phyloP scores from a whole-genome alignment of 1,140 invertebrate species.

The Eupeodes corollae region DNA sequence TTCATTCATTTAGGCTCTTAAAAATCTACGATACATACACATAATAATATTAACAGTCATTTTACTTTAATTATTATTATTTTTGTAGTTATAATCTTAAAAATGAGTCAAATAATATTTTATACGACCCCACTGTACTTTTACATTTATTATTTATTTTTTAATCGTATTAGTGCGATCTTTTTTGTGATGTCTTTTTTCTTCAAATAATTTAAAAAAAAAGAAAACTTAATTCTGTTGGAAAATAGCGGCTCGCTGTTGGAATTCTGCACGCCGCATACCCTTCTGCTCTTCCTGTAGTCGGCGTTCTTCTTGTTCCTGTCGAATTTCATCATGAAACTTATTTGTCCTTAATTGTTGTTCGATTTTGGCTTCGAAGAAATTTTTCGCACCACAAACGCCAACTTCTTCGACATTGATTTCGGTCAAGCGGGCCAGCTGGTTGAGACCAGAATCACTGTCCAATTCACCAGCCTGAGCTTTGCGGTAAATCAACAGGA shows the following conservation, averaged over 20 bases:
- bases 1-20: too few relatives aligned
- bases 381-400: slow-evolving; percentile 77
- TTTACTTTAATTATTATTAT: too few relatives aligned
- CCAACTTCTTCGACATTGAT: slow-evolving; percentile 82
- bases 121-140: too few relatives aligned
- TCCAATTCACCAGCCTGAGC: slow-evolving; percentile 73
- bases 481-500: slow-evolving; percentile 76
- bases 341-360: slow-evolving; percentile 66
- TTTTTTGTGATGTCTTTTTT: too few relatives aligned
- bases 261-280: slow-evolving; percentile 60
- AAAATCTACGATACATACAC: too few relatives aligned
- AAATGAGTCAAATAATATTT: too few relatives aligned
- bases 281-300: slow-evolving; percentile 68
- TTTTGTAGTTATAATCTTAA: too few relatives aligned
- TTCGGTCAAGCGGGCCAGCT: slow-evolving; percentile 72
- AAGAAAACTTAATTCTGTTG: slow-evolving; percentile 29
- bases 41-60: too few relatives aligned
- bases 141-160: too few relatives aligned
- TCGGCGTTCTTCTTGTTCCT: slow-evolving; percentile 74
- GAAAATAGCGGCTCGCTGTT: slow-evolving; percentile 73
- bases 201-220: too few relatives aligned
- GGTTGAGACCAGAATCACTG: slow-evolving; percentile 67
- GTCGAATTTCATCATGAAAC: slow-evolving; percentile 76
- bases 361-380: slow-evolving; percentile 88
- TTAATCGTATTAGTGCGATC: too few relatives aligned